phyloP scores from a whole-genome alignment of 1,140 invertebrate species.

The Sminthurinus signatus region DNA sequence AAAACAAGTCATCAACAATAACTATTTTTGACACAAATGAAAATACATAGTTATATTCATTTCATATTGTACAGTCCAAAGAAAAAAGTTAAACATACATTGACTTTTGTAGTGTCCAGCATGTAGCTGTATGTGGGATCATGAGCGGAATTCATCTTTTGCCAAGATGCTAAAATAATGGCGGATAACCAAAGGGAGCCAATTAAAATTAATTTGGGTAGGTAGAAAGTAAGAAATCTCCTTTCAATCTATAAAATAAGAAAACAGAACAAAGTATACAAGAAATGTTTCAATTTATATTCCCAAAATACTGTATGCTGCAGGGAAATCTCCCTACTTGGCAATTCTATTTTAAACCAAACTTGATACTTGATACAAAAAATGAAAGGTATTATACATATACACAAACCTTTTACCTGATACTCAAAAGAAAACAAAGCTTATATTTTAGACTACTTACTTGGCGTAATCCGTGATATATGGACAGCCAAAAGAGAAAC shows the following conservation, averaged over 20 bases:
- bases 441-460: slow-evolving; percentile 48
- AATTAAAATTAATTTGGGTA: slow-evolving; percentile 83
- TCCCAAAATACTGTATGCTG: too few relatives aligned
- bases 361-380: too few relatives aligned
- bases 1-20: too few relatives aligned
- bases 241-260: slow-evolving; percentile 67
- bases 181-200: slow-evolving; percentile 79
- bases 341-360: too few relatives aligned
- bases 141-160: slow-evolving; percentile 76
- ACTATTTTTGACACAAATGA: too few relatives aligned
- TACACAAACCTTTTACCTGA: too few relatives aligned
- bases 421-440: too few relatives aligned
- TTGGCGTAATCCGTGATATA: slow-evolving; percentile 90
- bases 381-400: too few relatives aligned
- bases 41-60: too few relatives aligned
- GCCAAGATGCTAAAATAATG: slow-evolving; percentile 77
- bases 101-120: slow-evolving; percentile 78
- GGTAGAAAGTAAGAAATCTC: slow-evolving; percentile 75
- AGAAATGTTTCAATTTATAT: too few relatives aligned
- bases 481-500: slow-evolving; percentile 87
- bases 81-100: slow-evolving; percentile 56
- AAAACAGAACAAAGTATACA: not conserved
- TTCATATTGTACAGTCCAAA: not conserved
- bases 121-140: slow-evolving; percentile 92
- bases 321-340: too few relatives aligned